These are phyloP conservation scores for Bibio marci DNA, from an alignment of 2,888 invertebrate genomes.

Conservation along the genomic window DNA sequence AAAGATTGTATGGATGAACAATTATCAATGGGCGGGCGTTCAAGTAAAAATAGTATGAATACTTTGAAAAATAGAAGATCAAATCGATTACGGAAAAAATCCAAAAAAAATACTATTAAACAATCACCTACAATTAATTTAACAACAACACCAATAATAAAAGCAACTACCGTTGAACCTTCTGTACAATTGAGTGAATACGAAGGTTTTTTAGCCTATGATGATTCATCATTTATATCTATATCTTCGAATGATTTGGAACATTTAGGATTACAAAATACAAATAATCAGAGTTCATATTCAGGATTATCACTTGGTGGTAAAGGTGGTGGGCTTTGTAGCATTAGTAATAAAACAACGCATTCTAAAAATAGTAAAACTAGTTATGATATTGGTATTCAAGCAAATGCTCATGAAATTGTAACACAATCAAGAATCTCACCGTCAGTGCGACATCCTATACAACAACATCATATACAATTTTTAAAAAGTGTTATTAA, in stretches of 20 bases:
- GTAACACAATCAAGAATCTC: constrained; percentile 26
- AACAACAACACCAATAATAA: constrained; percentile 15
- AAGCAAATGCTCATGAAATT: constrained; percentile 37
- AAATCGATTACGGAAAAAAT: constrained; percentile 12
- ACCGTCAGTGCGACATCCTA: constrained; percentile 9
- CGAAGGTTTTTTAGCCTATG: too few relatives aligned
- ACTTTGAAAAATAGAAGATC: constrained; percentile 26
- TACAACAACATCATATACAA: constrained; percentile 1
- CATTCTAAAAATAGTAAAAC: constrained; percentile 34
- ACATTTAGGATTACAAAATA: too few relatives aligned
- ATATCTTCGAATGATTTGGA: constrained; percentile 4
- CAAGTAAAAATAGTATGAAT: constrained; percentile 18
- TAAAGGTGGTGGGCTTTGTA: too few relatives aligned
- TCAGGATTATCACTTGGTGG: constrained; percentile 21
- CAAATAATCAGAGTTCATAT: constrained; percentile 16
- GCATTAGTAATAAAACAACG: constrained; percentile 25
- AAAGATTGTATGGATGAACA: constrained; percentile 11
- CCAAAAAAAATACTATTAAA: too few relatives aligned
- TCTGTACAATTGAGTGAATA: too few relatives aligned
- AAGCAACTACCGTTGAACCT: constrained; percentile 9
- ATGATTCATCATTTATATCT: too few relatives aligned
- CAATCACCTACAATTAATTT: too few relatives aligned
- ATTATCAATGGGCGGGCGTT: constrained; percentile 13
- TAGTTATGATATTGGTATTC: constrained; percentile 39
- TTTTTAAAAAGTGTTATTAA: too few relatives aligned